A percentile compares a stretch with the other conserved stretches of the same genome.
Conservation (phyloP, 2,113 vertebrate species). For the Cinclus cinclus region DNA sequence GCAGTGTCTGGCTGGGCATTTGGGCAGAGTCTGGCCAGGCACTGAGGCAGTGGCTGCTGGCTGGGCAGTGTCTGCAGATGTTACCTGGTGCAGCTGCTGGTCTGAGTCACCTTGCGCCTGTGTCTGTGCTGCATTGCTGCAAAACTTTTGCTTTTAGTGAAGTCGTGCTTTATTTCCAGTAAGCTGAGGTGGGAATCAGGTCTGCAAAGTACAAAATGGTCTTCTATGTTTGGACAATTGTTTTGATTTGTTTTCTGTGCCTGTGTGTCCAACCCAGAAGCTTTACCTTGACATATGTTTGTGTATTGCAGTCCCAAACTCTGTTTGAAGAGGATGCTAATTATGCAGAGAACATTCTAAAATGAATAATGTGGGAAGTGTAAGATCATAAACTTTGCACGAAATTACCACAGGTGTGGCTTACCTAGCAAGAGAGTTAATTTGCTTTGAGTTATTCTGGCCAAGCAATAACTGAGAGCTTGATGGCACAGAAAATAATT, state of each 20-base stretch:
- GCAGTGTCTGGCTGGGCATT: background rate
- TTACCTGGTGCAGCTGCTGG: background rate
- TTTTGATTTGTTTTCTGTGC: background rate
- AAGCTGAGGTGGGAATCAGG: background rate
- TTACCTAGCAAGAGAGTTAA: background rate
- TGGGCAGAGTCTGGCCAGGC: no score
- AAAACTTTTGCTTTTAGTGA: background rate
- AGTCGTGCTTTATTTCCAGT: background rate
- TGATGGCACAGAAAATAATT: background rate
- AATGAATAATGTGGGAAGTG: background rate
- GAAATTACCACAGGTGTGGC: background rate
- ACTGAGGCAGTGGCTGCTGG: background rate
- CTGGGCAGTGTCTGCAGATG: background rate
- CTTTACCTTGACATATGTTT: background rate
- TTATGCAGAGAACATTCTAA: background rate
- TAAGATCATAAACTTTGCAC: background rate
- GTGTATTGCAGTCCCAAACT: background rate
- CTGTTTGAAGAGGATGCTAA: background rate
- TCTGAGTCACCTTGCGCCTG: accelerated
- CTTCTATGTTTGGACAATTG: background rate
- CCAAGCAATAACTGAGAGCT: background rate
- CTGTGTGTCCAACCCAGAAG: background rate
- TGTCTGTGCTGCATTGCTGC: background rate
- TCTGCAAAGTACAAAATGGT: background rate
- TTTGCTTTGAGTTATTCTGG: background rate